Base-by-base conservation (phyloP, 2,113 vertebrate species). In the Antechinus stuartii region DNA sequence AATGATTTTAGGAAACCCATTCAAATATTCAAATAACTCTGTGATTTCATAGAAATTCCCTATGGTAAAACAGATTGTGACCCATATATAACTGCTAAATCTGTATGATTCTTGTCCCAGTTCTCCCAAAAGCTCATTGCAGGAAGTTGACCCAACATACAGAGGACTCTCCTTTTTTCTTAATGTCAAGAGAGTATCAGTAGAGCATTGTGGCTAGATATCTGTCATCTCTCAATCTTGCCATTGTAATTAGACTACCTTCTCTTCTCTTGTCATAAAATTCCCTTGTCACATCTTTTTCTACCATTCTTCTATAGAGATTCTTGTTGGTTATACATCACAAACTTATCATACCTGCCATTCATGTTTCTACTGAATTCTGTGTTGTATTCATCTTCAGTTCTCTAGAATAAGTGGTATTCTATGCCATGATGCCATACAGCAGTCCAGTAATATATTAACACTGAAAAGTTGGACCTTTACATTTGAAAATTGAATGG, bases 1-100 rank as follows among this genome's bases (percentile, higher is more conserved):
- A 52, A 92, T 12, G 26, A 42, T 96, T 92, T 91, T 22, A 89
- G 49, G 93, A 91, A 94, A 52, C 14, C 26, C 26, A 42, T 84
- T 23, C 35, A 76, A 35, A 35, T 35, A 35, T 35, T 35, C 11
- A 61, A 42, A 42, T 42, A 84, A 42, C 68, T n/a, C 27, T 3
- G 16, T 84, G 68, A 84, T 42, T 7, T 84, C 16, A 84, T 84
- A 84, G 19, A 30, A 84, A 84, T 42, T 84, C 68, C 35, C 35
- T 76, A 16, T 1, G n/a, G 35, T 84, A 35, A 84, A 42, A 22
- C 35, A 76, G 61, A 35, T 76, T 76, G 30, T 68, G 30, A 76
- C 30, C 35, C 61, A n/a, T 76, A 14, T 19, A 35, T 76, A 35
- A n/a, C 2, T n/a, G 35, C 35, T 3, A n/a, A n/a, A 35, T 68